Conservation (phyloP, 2,888 invertebrate species). For the Eumacrocentrus americanus region DNA sequence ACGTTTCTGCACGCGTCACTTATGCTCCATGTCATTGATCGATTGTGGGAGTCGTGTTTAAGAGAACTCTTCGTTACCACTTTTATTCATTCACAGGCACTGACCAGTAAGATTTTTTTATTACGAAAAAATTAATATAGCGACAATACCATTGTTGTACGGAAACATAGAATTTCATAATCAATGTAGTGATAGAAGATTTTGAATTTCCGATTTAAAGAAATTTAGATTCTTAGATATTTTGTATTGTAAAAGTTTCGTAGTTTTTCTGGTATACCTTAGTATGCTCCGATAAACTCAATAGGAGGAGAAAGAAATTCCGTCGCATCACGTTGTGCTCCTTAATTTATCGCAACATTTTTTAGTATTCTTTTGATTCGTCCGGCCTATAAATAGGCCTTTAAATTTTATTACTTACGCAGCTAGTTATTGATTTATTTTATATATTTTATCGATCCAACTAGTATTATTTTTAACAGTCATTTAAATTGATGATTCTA, state of each 20-base stretch:
- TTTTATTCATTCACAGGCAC: neutral
- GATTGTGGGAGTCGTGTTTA: conserved; percentile 11
- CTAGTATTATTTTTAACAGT: neutral
- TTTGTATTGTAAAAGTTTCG: conserved; percentile 12
- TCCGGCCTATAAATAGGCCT: neutral
- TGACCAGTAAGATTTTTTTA: neutral
- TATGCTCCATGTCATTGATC: conserved; percentile 12
- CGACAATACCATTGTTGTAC: conserved; percentile 2
- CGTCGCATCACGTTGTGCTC: neutral
- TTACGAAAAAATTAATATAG: neutral
- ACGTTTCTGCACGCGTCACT: neutral
- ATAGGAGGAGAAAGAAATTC: neutral
- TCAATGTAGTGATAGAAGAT: conserved; percentile 19
- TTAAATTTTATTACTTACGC: neutral
- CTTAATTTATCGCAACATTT: neutral
- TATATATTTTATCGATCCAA: neutral
- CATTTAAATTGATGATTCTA: neutral
- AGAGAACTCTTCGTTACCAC: neutral
- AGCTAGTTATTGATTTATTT: neutral
- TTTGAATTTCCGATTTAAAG: neutral
- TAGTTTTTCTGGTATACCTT: conserved; percentile 31
- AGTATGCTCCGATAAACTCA: conserved; percentile 5
- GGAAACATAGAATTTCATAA: conserved; percentile 8
- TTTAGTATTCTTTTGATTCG: neutral
- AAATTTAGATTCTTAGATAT: neutral